These are phyloP conservation scores for Actinemys pallida DNA, from an alignment of 2,113 vertebrate species.

Conservation along the genomic window DNA sequence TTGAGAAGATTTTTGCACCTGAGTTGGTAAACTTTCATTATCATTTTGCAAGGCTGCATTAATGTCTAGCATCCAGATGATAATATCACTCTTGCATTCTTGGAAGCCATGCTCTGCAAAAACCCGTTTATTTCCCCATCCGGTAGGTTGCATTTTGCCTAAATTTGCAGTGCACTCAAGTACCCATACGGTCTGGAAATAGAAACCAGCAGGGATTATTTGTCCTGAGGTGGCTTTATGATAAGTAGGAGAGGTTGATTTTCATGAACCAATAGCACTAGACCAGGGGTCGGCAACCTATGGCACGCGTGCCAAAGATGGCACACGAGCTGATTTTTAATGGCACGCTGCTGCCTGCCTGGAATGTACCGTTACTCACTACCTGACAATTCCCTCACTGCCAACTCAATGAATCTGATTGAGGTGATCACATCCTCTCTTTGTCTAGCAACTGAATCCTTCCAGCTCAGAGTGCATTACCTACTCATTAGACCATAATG, in stretches of 20 bases:
- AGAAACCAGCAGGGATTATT: background rate
- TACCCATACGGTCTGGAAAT: background rate
- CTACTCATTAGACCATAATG: background rate
- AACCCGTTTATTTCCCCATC: background rate
- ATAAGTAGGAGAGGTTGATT: background rate
- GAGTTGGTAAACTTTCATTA: too few relatives aligned
- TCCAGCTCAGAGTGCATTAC: background rate
- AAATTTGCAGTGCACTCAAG: background rate
- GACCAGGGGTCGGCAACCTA: too few relatives aligned
- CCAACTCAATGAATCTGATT: background rate
- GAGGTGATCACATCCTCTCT: background rate
- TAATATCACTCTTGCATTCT: background rate
- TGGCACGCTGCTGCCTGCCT: background rate
- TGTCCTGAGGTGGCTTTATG: background rate
- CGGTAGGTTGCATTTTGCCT: background rate
- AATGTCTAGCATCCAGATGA: background rate
- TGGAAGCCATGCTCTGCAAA: background rate
- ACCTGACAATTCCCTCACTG: background rate
- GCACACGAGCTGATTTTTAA: too few relatives aligned
- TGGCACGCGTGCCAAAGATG: too few relatives aligned
- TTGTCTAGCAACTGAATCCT: background rate
- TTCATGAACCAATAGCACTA: background rate
- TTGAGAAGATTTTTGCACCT: background rate
- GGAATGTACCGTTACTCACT: background rate
- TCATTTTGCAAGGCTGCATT: background rate